These are phyloP conservation scores for Parthenolecanium corni DNA, from an alignment of 2,888 invertebrate species.

Conservation along the genomic window DNA sequence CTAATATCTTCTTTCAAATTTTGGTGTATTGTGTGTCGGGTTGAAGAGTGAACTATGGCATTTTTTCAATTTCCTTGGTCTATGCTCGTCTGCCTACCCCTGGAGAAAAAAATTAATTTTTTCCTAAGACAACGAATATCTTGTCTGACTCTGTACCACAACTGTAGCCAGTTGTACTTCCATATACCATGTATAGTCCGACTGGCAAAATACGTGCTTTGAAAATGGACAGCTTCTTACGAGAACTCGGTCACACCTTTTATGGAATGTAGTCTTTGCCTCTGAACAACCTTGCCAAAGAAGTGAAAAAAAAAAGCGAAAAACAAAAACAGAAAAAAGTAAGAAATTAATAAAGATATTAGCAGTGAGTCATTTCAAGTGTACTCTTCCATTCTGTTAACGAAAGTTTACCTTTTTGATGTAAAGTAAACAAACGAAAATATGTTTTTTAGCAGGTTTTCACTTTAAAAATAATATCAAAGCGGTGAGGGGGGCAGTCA, in stretches of 20 bases:
- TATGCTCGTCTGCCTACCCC: too few relatives aligned
- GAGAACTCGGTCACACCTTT: constrained; percentile 16
- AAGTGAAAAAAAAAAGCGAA: neutral
- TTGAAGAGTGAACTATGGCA: too few relatives aligned
- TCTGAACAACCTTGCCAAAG: constrained; percentile 20
- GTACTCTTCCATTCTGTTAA: too few relatives aligned
- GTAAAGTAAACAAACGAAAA: too few relatives aligned
- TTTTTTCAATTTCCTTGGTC: too few relatives aligned
- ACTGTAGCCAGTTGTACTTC: constrained; percentile 5
- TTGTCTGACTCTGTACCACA: neutral
- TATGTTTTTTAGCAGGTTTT: too few relatives aligned
- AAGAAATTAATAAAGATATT: neutral
- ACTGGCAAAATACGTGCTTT: constrained; percentile 1
- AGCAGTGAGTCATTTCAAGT: too few relatives aligned
- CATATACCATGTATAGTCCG: constrained; percentile 14
- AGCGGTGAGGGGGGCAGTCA: too few relatives aligned
- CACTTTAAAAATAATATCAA: too few relatives aligned
- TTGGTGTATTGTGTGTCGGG: too few relatives aligned
- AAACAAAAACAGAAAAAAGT: neutral
- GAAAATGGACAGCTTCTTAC: constrained; percentile 8
- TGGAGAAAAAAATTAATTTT: neutral
- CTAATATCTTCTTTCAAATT: too few relatives aligned
- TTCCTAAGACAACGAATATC: neutral
- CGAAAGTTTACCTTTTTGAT: too few relatives aligned
- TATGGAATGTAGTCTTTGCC: constrained; percentile 23